Evolutionary conservation across 2,888 invertebrate genomes (phyloP), one percentile per base, ranked within the genome.

Genomic region (Brassicogethes aeneus): DNA sequence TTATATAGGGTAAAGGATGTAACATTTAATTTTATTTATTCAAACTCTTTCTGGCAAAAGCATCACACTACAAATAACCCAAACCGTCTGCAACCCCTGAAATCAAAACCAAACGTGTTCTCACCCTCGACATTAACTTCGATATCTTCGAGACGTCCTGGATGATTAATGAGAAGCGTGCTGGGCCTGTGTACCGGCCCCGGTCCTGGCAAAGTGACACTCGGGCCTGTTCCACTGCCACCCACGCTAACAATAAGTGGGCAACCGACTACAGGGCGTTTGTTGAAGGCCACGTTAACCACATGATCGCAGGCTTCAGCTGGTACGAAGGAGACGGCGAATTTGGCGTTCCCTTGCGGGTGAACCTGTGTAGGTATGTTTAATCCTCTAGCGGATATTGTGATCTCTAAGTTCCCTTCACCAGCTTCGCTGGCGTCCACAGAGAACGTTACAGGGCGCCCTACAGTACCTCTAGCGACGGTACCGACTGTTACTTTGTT

Each of bases 211-310:
- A 83, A 69, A 0, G 82, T 81, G 2, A 83, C 83, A 47, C 80
- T 77, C 0, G 83, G 82, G 12, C 82, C 82, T 32, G 72, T 68
- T 12, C 74, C 70, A 41, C 80, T 79, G 34, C 80, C 80, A 41
- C 72, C 74, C 29, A 94, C 86, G 57, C 81, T 79, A 31, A 92
- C 90, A 50, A 86, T 79, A 50, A 94, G 84, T n/a, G 94, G 94
- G 64, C 93, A 93, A 45, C 92, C 93, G 39, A 83, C 80, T 15
- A 87, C 82, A 36, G 83, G 76, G 65, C 87, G 81, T 70, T 94
- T 93, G 70, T 97, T 99, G 70, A 99, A 99, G 44, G 93, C 92
- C 46, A 99, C 95, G 72, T 93, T 93, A 55, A 97, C 91, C 45
- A 89, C 81, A 70, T 97, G 96, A 65, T 92, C 88, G 63, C 91